A percentile compares a stretch with the other conserved stretches of the same genome.
Evolutionary conservation across 2,888 invertebrate genomes (phyloP).

Genomic region (Ophion ellenae): DNA sequence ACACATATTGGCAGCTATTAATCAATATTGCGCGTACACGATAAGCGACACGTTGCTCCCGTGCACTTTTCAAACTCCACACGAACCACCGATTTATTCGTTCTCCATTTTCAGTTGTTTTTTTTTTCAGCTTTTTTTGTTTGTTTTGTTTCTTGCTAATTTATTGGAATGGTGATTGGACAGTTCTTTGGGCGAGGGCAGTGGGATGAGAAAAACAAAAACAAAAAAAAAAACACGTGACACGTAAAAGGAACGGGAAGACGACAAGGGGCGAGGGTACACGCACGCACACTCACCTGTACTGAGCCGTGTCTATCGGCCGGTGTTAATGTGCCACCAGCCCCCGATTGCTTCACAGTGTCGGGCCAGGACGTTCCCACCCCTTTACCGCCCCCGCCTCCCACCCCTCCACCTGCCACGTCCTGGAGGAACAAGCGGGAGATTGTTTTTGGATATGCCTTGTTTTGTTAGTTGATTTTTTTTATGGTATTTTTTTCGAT

Average conservation of each 20-base stretch:
- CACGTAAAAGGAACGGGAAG: constrained; percentile 63
- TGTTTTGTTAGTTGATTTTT: constrained; percentile 73
- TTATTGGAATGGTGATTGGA: neutral
- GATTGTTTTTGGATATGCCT: constrained; percentile 79
- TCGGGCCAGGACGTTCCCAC: constrained; percentile 93
- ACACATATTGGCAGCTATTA: constrained; percentile 73
- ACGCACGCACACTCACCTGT: constrained; percentile 88
- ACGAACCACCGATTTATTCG: neutral
- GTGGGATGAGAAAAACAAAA: neutral
- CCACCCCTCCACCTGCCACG: constrained; percentile 82
- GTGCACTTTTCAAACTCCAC: constrained; percentile 22
- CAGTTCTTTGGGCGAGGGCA: neutral
- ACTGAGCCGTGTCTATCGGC: constrained; percentile 98
- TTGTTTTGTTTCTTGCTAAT: neutral
- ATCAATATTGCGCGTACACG: constrained; percentile 52
- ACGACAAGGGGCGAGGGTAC: constrained; percentile 67
- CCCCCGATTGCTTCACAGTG: constrained; percentile 91
- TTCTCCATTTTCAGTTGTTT: constrained; percentile 12
- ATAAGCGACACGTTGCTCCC: constrained; percentile 29
- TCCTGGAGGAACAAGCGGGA: constrained; percentile 83
- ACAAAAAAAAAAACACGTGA: constrained; percentile 32
- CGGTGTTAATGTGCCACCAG: constrained; percentile 94
- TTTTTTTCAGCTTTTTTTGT: neutral
- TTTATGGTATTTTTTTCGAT: constrained; percentile 35
- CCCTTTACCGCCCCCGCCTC: constrained; percentile 87